Conservation (phyloP, 2,888 invertebrate genomes). For the Ramazzottius varieornatus region DNA sequence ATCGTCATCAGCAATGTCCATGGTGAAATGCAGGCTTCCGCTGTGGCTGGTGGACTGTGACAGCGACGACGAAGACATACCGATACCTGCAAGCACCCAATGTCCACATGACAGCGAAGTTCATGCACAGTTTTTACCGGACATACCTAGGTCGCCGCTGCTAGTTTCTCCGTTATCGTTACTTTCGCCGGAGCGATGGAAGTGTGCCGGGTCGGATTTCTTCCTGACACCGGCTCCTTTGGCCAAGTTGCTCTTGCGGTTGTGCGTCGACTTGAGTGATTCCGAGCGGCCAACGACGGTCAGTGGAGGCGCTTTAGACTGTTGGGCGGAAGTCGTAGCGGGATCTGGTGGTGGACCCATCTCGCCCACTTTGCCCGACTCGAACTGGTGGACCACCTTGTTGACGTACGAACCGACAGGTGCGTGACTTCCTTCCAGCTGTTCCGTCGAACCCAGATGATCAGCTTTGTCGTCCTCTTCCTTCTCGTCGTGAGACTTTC, state of each 20-base stretch:
- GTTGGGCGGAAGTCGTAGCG: neutral
- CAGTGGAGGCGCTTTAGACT: neutral
- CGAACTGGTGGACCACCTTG: neutral
- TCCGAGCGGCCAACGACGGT: neutral
- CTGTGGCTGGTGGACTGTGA: no score
- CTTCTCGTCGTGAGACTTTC: neutral
- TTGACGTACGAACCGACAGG: neutral
- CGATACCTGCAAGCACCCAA: no score
- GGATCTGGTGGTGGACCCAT: no score
- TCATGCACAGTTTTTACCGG: no score
- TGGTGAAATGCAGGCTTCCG: neutral
- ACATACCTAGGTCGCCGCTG: no score
- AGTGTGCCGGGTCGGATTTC: neutral
- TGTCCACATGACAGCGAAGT: no score
- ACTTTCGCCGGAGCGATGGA: no score
- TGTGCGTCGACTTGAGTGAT: neutral
- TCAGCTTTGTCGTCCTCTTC: neutral
- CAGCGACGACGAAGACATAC: no score
- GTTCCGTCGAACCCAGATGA: neutral
- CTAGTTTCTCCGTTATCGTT: neutral
- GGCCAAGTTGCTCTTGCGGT: no score
- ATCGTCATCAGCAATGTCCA: slow-evolving; percentile 17
- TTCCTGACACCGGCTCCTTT: neutral
- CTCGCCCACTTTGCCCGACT: neutral
- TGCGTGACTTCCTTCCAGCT: neutral